A percentile compares a stretch with the other conserved stretches of the same genome.
These are phyloP conservation scores for Arbacia lixula DNA, from an alignment of 53 echinoderm and acorn worm genomes.

Conservation along the genomic window DNA sequence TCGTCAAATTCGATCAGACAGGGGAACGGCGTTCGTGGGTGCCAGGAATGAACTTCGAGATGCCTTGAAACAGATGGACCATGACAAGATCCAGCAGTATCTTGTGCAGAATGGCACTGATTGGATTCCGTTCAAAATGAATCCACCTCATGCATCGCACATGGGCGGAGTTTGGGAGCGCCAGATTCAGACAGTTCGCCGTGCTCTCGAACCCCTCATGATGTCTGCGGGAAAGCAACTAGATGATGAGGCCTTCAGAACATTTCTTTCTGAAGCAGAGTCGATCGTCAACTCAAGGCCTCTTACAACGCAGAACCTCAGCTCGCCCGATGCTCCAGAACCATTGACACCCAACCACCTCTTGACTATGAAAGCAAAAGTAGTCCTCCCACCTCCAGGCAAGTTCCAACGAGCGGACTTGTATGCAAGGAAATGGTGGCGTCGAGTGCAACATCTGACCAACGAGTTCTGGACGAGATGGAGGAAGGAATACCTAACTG, in stretches of 20 bases:
- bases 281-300: constrained; percentile 49
- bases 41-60: constrained; percentile 52
- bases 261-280: constrained; percentile 63
- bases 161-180: constrained; percentile 67
- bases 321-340: constrained; percentile 40
- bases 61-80: constrained; percentile 44
- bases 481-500: constrained; percentile 17
- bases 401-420: constrained; percentile 49
- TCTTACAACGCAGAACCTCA: constrained; percentile 24
- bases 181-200: constrained; percentile 63
- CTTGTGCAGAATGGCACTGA: constrained; percentile 45
- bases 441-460: constrained; percentile 56
- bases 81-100: constrained; percentile 29
- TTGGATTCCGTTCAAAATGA: constrained; percentile 63
- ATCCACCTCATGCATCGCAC: constrained; percentile 54
- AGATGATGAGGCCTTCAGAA: constrained; percentile 66
- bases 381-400: constrained; percentile 57
- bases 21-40: constrained; percentile 68
- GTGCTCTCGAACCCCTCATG: constrained; percentile 52
- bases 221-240: constrained; percentile 58
- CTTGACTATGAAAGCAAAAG: constrained; percentile 41
- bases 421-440: constrained; percentile 44
- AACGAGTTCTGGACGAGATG: constrained; percentile 36
- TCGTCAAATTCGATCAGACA: constrained; percentile 70
- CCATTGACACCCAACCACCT: constrained; percentile 54